A percentile compares a stretch with the other conserved stretches of the same genome.
phyloP scores from a whole-genome alignment of 64 coral and sea anemone species.

The Dendronephthya gigantea region DNA sequence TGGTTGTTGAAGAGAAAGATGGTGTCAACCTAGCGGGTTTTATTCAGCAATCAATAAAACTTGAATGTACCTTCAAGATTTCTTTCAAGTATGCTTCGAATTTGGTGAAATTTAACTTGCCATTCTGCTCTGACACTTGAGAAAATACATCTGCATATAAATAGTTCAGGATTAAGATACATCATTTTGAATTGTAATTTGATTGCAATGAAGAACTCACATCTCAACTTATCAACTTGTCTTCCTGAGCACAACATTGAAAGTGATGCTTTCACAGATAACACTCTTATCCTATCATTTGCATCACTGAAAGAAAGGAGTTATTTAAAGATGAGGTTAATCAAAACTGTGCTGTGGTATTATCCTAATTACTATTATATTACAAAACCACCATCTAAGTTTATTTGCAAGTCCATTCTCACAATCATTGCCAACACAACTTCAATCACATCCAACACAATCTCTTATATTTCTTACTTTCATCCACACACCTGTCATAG shows the following conservation, averaged over 20 bases:
- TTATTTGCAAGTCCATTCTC: too few species aligned
- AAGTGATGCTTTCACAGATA: slow-evolving; percentile 91
- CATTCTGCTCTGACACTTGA: slow-evolving; percentile 82
- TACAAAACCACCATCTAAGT: not conserved
- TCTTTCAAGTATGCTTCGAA: slow-evolving; percentile 94
- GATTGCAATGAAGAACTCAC: too few species aligned
- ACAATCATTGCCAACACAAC: not conserved
- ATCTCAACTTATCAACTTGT: slow-evolving; percentile 87
- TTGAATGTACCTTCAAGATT: slow-evolving; percentile 59
- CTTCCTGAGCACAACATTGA: slow-evolving; percentile 80
- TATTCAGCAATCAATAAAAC: not conserved
- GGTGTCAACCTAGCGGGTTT: not conserved
- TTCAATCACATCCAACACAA: not conserved
- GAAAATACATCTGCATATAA: slow-evolving; percentile 73
- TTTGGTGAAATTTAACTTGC: slow-evolving; percentile 77
- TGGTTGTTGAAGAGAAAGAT: not conserved
- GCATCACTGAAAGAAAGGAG: slow-evolving; percentile 57
- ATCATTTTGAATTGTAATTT: too few species aligned
- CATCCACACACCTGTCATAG: slow-evolving; percentile 59
- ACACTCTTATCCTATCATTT: slow-evolving; percentile 79
- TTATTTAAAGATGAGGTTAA: not conserved
- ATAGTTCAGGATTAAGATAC: not conserved
- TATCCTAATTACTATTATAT: too few species aligned
- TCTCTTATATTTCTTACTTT: not conserved
- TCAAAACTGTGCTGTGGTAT: too few species aligned